Evolutionary conservation across 1,140 invertebrate genomes (phyloP).

Genomic region (Neodiprion pinetum): DNA sequence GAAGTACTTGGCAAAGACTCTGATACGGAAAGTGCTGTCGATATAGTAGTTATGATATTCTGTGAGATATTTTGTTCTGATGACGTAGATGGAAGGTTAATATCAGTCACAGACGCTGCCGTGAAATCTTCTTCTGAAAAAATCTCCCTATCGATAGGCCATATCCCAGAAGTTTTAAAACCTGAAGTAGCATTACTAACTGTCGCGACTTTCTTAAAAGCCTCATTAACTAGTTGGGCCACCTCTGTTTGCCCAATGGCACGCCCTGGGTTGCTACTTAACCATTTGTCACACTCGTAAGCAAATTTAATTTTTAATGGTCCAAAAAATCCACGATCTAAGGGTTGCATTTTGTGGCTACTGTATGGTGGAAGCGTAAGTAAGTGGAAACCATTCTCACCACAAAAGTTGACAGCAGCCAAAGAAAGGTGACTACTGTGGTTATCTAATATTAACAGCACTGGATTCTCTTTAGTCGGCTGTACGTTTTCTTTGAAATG

Average conservation of each 20-base stretch:
- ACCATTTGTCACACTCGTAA: constrained; percentile 29
- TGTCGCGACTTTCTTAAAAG: constrained; percentile 44
- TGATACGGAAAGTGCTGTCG: not conserved
- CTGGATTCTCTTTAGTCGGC: constrained; percentile 28
- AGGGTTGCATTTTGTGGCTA: constrained; percentile 30
- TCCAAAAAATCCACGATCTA: constrained; percentile 30
- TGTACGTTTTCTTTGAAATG: constrained; percentile 36
- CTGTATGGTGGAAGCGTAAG: constrained; percentile 32
- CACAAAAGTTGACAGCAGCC: constrained; percentile 22
- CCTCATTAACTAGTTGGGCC: constrained; percentile 39
- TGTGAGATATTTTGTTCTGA: constrained; percentile 14
- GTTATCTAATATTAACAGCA: constrained; percentile 43
- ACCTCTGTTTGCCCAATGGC: constrained; percentile 46
- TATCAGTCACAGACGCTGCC: constrained; percentile 17
- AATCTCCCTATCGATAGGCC: constrained; percentile 38
- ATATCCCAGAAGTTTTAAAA: constrained; percentile 41
- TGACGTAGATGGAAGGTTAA: constrained; percentile 18
- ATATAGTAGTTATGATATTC: not conserved
- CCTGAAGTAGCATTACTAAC: constrained; percentile 37
- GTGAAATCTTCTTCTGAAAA: constrained; percentile 36
- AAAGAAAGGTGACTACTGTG: constrained; percentile 31
- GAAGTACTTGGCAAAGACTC: constrained; percentile 15
- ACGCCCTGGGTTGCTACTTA: constrained; percentile 42
- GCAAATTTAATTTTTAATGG: constrained; percentile 28
- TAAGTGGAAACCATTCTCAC: constrained; percentile 24